phyloP scores from a whole-genome alignment of 1,140 invertebrate genomes.

The Aphis craccivora region DNA sequence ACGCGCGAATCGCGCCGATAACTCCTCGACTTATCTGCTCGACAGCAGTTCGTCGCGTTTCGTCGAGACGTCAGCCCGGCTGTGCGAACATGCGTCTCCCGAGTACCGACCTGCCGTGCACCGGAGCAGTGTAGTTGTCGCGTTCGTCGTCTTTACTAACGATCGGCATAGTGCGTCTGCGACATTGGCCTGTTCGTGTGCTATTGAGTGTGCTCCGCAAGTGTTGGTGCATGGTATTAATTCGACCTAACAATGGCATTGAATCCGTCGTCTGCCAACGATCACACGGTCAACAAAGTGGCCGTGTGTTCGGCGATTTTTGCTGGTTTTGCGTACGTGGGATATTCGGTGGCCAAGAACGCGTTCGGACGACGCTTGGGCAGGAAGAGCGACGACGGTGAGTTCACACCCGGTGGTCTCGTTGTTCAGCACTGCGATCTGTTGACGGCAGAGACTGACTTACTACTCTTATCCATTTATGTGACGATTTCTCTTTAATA shows the following conservation, averaged over 20 bases:
- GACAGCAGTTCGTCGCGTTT: background rate
- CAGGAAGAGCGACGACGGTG: slow-evolving; percentile 32
- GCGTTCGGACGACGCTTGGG: slow-evolving; percentile 66
- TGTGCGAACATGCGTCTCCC: background rate
- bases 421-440: background rate
- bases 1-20: background rate
- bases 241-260: slow-evolving; percentile 59
- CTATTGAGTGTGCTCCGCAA: background rate
- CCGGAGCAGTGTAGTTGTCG: background rate
- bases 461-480: no score
- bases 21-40: background rate
- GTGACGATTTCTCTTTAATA: background rate
- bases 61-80: background rate
- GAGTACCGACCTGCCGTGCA: background rate
- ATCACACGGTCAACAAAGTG: slow-evolving; percentile 66
- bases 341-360: slow-evolving; percentile 67
- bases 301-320: slow-evolving; percentile 68
- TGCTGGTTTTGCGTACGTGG: slow-evolving; percentile 68
- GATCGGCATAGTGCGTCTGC: background rate
- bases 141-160: background rate
- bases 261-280: slow-evolving; percentile 61
- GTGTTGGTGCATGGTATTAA: background rate
- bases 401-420: background rate
- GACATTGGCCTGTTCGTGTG: background rate
- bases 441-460: background rate